These are phyloP conservation scores for Latrodectus elegans DNA, from an alignment of 2,888 invertebrate species.

Conservation along the genomic window DNA sequence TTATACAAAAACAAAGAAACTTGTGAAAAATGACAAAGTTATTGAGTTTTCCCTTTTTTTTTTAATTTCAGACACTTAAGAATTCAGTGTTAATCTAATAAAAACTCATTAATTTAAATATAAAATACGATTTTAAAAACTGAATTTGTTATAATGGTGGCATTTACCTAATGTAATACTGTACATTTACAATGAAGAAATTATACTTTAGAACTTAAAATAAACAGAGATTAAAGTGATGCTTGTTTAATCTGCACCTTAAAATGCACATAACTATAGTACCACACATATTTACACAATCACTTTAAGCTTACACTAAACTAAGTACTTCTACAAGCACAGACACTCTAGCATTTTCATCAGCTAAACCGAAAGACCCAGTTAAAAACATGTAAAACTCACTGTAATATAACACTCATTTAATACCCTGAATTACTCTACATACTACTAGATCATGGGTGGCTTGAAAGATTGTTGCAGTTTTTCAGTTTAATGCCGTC, in stretches of 20 bases:
- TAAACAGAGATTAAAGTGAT: neutral
- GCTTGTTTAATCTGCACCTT: constrained; percentile 19
- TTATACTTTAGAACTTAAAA: too few relatives aligned
- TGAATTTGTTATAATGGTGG: too few relatives aligned
- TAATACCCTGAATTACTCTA: constrained; percentile 58
- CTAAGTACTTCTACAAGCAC: constrained; percentile 56
- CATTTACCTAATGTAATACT: too few relatives aligned
- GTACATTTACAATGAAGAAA: too few relatives aligned
- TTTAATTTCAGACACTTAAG: too few relatives aligned
- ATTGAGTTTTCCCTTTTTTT: too few relatives aligned
- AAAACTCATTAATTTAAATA: too few relatives aligned
- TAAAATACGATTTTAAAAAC: too few relatives aligned
- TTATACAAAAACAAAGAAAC: too few relatives aligned
- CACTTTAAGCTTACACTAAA: constrained; percentile 40
- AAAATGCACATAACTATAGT: constrained; percentile 47
- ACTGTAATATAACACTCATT: constrained; percentile 41
- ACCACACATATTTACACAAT: constrained; percentile 42
- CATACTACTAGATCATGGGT: constrained; percentile 33
- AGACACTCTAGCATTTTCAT: constrained; percentile 41
- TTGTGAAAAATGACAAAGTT: too few relatives aligned
- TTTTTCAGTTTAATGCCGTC: constrained; percentile 25
- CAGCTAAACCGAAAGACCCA: constrained; percentile 43
- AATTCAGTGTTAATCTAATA: too few relatives aligned
- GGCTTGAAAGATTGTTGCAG: constrained; percentile 34
- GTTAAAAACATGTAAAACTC: constrained; percentile 63